These are phyloP conservation scores for Ophonus ardosiacus DNA, from an alignment of 2,888 invertebrate genomes.

Conservation along the genomic window DNA sequence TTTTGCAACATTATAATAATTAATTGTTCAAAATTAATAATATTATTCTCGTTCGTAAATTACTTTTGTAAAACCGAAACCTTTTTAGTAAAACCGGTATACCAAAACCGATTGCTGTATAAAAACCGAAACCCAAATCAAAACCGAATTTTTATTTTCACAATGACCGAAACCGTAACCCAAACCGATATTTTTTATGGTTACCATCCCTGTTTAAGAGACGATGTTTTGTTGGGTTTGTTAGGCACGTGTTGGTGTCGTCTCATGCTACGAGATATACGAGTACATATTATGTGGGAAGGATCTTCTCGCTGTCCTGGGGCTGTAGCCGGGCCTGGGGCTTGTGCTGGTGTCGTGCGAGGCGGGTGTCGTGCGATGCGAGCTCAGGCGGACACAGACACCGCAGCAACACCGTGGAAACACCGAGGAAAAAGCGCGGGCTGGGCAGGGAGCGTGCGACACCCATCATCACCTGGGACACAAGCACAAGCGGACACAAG, in stretches of 20 bases:
- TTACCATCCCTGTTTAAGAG: no score
- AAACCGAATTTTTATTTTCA: no score
- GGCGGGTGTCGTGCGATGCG: conserved; percentile 25
- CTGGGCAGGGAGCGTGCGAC: conserved; percentile 58
- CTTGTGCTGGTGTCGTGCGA: conserved; percentile 2
- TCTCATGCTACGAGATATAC: conserved; percentile 6
- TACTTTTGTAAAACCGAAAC: no score
- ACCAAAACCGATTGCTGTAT: no score
- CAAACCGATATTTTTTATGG: no score
- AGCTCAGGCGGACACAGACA: conserved; percentile 39
- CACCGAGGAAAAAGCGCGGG: conserved; percentile 34
- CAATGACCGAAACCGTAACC: no score
- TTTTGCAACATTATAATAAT: no score
- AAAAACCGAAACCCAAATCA: no score
- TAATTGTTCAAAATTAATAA: no score
- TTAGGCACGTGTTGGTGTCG: conserved; percentile 31
- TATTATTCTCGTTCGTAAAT: no score
- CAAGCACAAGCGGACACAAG: conserved; percentile 62
- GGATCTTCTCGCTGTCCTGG: background rate
- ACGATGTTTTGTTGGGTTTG: background rate
- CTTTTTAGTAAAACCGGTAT: no score
- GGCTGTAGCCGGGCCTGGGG: background rate
- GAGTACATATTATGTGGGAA: background rate
- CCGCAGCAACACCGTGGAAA: conserved; percentile 23
- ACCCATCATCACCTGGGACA: conserved; percentile 59